Percentiles rank a stretch among this genome's conserved stretches.
Conservation (phyloP, 1,140 invertebrate species). For the Ceratina calcarata region DNA sequence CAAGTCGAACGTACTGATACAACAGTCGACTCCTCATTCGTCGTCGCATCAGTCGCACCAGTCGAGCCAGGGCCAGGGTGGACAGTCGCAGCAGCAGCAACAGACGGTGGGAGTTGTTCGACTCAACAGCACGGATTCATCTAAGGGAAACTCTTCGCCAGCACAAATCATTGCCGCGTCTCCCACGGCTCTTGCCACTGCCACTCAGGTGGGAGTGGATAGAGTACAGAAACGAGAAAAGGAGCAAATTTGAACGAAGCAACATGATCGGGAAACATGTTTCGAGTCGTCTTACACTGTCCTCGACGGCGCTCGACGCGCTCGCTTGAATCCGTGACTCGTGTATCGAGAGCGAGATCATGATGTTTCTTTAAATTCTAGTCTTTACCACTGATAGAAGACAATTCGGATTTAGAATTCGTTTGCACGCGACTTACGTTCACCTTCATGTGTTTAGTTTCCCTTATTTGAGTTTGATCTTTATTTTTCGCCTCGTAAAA, state of each 20-base stretch:
- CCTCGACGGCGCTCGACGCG: neutral
- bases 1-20: constrained; percentile 81
- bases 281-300: neutral
- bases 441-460: constrained; percentile 76
- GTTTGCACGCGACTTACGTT: constrained; percentile 50
- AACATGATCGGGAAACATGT: constrained; percentile 16
- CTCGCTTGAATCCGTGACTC: neutral
- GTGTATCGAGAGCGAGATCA: neutral
- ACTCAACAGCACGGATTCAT: constrained; percentile 81
- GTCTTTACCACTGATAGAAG: constrained; percentile 13
- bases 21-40: constrained; percentile 75
- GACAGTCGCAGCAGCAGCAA: constrained; percentile 74
- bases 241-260: constrained; percentile 20
- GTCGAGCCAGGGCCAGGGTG: constrained; percentile 70
- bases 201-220: constrained; percentile 86
- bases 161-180: constrained; percentile 82
- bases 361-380: constrained; percentile 45
- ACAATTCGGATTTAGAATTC: constrained; percentile 46
- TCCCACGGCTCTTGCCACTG: constrained; percentile 82
- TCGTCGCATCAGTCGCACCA: constrained; percentile 71
- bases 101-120: constrained; percentile 85
- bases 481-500: constrained; percentile 33
- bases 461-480: constrained; percentile 78
- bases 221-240: constrained; percentile 55
- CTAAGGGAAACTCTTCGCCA: constrained; percentile 81